Evolutionary conservation across 2,888 invertebrate species (phyloP).

Genomic region (Nemapogon koenigi): DNA sequence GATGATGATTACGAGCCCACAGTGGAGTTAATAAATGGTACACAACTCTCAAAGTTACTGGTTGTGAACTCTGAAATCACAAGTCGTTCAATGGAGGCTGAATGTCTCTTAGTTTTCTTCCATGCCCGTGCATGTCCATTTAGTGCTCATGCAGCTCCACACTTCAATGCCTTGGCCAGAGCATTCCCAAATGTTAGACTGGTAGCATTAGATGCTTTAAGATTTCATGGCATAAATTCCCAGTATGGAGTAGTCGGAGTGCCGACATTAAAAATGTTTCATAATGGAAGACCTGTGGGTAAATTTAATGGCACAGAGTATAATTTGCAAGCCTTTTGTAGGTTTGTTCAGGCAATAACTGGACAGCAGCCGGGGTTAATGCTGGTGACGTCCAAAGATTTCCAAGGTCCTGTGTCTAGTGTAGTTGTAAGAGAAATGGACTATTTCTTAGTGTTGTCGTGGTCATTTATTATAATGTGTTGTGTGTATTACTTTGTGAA

Average conservation of each 20-base stretch:
- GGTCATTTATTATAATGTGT: slow-evolving; percentile 83
- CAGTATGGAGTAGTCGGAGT: slow-evolving; percentile 92
- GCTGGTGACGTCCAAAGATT: slow-evolving; percentile 76
- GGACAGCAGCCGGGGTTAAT: slow-evolving; percentile 70
- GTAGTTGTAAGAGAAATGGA: slow-evolving; percentile 80
- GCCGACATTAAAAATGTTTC: slow-evolving; percentile 87
- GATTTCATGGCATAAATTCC: slow-evolving; percentile 83
- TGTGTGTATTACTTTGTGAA: slow-evolving; percentile 77
- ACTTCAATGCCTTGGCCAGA: slow-evolving; percentile 88
- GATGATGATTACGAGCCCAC: slow-evolving; percentile 38
- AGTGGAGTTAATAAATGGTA: slow-evolving; percentile 75
- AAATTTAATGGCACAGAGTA: slow-evolving; percentile 86
- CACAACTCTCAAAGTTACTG: slow-evolving; percentile 70
- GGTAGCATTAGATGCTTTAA: slow-evolving; percentile 88
- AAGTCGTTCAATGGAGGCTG: slow-evolving; percentile 66
- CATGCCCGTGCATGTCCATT: slow-evolving; percentile 91
- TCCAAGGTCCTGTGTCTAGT: slow-evolving; percentile 81
- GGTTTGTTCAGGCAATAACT: slow-evolving; percentile 79
- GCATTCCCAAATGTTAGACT: slow-evolving; percentile 87
- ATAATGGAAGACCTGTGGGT: slow-evolving; percentile 84
- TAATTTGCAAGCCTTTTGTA: slow-evolving; percentile 78
- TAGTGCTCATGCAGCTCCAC: slow-evolving; percentile 87
- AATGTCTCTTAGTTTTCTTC: slow-evolving; percentile 84
- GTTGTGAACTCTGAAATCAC: slow-evolving; percentile 70
- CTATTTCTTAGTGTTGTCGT: slow-evolving; percentile 81